Base-by-base conservation (phyloP, 1,140 invertebrate genomes). In the Branchinecta lynchi region DNA sequence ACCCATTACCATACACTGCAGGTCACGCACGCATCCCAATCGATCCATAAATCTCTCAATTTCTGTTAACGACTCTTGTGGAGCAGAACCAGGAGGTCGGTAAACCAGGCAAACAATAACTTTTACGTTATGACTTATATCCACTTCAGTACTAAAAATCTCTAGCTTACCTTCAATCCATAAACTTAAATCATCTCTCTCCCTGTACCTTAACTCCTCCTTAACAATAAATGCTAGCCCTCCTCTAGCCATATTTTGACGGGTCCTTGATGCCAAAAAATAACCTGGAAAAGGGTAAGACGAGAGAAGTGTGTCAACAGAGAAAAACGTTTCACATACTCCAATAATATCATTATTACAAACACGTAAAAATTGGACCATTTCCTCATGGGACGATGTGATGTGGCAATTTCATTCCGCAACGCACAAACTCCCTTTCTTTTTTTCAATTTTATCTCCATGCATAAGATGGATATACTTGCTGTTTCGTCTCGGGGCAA, bases 101-200 rank as follows among this genome's bases (percentile, higher is more conserved):
- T 51, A 51, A 51, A 51, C 46, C 46, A 51, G n/a, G 46, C 46
- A 51, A 51, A 51, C n/a, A 51, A 51, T 51, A 51, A 51, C 46
- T 51, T 51, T 51, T 51, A 51, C 9, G n/a, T 51, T 51, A 51
- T 51, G 9, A 51, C n/a, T 51, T n/a, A 51, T 51, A 9, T 51
- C 46, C 46, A 51, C 46, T 51, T 51, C 46, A 51, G n/a, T n/a
- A 51, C 46, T 51, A 51, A 51, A 51, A 51, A 51, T 51, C 46
- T 51, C 46, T n/a, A 51, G 9, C 46, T 51, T 51, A 51, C 46
- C 46, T 51, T 51, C 46, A 51, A 51, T 51, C 46, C 46, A 51
- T 51, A 51, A 51, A 51, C 46, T 51, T n/a, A 51, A 51, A 51
- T 9, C 46, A 51, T 60, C 51, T 60, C 51, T 60, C 51, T 60